phyloP scores from a whole-genome alignment of 2,888 invertebrate species.

The Eupithecia subumbrata region DNA sequence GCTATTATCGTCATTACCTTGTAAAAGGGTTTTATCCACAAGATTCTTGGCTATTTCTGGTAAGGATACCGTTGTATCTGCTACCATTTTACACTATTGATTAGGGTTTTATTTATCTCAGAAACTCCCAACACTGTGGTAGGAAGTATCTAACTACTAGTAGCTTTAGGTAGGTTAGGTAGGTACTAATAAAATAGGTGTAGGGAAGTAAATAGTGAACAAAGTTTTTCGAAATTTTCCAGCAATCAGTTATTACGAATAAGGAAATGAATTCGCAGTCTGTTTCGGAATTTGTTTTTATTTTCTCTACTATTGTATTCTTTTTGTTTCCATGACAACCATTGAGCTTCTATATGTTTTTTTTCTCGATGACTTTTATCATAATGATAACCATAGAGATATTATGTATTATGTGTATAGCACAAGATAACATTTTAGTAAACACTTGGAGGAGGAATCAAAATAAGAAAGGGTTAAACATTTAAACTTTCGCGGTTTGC shows the following conservation, averaged over 20 bases:
- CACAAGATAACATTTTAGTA: too few species aligned
- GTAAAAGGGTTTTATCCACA: slow-evolving; percentile 67
- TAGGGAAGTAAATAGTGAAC: background rate
- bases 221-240: background rate
- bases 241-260: background rate
- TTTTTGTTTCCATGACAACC: slow-evolving; percentile 1
- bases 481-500: too few species aligned
- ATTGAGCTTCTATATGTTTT: too few species aligned
- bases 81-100: background rate
- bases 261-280: background rate
- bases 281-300: background rate
- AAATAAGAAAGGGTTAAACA: too few species aligned
- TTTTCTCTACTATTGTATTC: background rate
- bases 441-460: too few species aligned
- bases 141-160: too few species aligned
- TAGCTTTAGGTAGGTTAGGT: background rate
- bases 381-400: too few species aligned
- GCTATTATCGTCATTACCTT: slow-evolving; percentile 64
- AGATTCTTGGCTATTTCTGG: slow-evolving; percentile 83
- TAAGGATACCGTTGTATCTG: slow-evolving; percentile 57
- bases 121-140: background rate
- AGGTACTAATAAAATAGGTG: background rate
- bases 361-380: too few species aligned
- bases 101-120: background rate
- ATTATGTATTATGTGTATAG: too few species aligned